A percentile compares a stretch with the other conserved stretches of the same genome.
These are phyloP conservation scores for Melitaea athalia DNA, from an alignment of 2,888 invertebrate genomes.

Conservation along the genomic window DNA sequence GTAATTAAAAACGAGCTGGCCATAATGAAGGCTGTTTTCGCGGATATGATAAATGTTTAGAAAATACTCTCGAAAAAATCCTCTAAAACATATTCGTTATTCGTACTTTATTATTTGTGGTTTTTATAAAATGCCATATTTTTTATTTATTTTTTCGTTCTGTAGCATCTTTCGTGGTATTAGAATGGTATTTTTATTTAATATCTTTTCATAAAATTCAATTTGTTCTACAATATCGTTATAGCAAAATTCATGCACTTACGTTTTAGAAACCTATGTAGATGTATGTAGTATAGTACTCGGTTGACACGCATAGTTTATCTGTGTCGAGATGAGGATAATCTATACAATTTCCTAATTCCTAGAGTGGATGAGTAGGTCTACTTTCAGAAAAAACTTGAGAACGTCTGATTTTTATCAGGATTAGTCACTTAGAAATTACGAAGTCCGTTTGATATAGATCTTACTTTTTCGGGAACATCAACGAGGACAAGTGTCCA, in stretches of 20 bases:
- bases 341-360: too few relatives aligned
- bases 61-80: slow-evolving; percentile 18
- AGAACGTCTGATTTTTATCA: too few relatives aligned
- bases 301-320: slow-evolving; percentile 43
- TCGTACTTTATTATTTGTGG: slow-evolving; percentile 11
- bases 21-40: slow-evolving; percentile 23
- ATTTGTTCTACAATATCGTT: neutral
- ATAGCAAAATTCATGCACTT: neutral
- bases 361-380: too few relatives aligned
- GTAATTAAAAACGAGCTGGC: slow-evolving; percentile 23
- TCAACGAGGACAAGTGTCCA: too few relatives aligned
- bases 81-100: slow-evolving; percentile 18
- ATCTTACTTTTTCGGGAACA: too few relatives aligned
- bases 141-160: slow-evolving; percentile 4
- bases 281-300: neutral
- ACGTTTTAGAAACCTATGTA: neutral
- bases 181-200: neutral
- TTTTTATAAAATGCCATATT: slow-evolving; percentile 2
- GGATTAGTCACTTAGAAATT: too few relatives aligned
- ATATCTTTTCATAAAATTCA: neutral
- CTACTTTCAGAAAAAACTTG: too few relatives aligned
- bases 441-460: too few relatives aligned
- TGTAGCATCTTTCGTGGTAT: neutral
- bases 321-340: slow-evolving; percentile 49
- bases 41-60: slow-evolving; percentile 29